Evolutionary conservation across 2,888 invertebrate genomes (phyloP).

Genomic region (Acleris literana): DNA sequence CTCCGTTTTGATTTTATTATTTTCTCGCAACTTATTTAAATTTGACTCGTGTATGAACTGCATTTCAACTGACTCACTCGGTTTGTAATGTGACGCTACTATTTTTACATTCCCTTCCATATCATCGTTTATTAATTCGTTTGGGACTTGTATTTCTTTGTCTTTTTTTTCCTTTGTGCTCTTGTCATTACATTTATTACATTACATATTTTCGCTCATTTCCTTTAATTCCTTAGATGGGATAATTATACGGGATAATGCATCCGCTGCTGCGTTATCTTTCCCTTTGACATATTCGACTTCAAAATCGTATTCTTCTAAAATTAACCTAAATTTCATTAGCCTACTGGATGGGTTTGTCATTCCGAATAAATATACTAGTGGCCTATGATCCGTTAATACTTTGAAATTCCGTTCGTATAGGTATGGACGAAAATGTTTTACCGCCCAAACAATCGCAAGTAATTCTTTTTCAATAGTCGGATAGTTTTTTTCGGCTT

Average conservation of each 20-base stretch:
- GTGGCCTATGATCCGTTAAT: constrained; percentile 27
- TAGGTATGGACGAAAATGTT: constrained; percentile 17
- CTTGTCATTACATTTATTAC: constrained; percentile 32
- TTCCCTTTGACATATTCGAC: constrained; percentile 39
- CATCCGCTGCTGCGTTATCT: constrained; percentile 38
- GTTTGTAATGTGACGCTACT: neutral
- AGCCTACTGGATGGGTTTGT: constrained; percentile 37
- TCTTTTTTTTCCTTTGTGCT: constrained; percentile 8
- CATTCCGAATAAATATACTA: constrained; percentile 38
- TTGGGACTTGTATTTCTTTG: neutral
- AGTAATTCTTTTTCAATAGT: constrained; percentile 21
- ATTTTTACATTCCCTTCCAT: neutral
- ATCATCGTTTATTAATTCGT: neutral
- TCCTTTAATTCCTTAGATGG: constrained; percentile 39
- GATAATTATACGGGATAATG: constrained; percentile 35
- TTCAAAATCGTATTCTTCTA: constrained; percentile 35
- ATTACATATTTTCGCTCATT: constrained; percentile 18
- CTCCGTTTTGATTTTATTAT: neutral
- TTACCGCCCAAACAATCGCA: constrained; percentile 22
- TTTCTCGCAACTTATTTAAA: neutral
- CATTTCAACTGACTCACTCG: neutral
- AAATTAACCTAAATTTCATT: constrained; percentile 35
- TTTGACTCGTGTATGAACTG: too few relatives aligned
- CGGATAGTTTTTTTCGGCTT: constrained; percentile 10
- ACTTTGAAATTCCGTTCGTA: constrained; percentile 21